A percentile compares a stretch with the other conserved stretches of the same genome.
These are phyloP conservation scores for Hydra vulgaris DNA, from an alignment of 30 jellyfish, hydroid and myxozoan genomes.

Conservation along the genomic window DNA sequence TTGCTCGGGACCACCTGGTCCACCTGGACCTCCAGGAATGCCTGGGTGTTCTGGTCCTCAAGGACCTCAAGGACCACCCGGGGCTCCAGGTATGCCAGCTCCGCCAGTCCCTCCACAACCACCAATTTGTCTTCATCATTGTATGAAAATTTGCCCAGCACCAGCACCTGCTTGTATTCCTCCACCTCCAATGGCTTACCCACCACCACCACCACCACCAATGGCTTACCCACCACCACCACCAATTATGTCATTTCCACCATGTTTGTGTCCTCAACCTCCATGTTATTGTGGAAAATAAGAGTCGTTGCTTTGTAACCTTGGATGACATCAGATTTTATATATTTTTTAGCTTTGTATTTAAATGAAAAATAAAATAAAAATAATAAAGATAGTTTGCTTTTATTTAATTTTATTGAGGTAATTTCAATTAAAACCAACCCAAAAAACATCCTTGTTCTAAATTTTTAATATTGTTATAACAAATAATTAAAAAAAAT, in stretches of 20 bases:
- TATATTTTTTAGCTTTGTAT: neutral
- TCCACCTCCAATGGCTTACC: constrained; percentile 77
- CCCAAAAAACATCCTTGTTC: neutral
- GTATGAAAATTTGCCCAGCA: constrained; percentile 66
- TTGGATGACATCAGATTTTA: neutral
- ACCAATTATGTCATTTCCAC: constrained; percentile 48
- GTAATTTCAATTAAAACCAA: no score
- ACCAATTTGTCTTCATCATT: constrained; percentile 74
- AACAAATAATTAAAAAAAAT: no score
- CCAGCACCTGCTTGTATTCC: constrained; percentile 84
- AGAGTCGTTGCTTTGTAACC: neutral
- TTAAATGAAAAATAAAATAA: no score
- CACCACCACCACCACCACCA: constrained; percentile 98
- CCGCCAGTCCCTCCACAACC: constrained; percentile 82
- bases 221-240: constrained; percentile 42
- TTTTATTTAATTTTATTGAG: no score
- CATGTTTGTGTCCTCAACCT: constrained; percentile 66
- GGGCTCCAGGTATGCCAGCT: constrained; percentile 87
- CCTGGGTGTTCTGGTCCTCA: constrained; percentile 80
- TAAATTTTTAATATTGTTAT: no score
- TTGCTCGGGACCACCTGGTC: constrained; percentile 87
- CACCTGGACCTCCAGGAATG: constrained; percentile 91
- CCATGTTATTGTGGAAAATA: constrained; percentile 43
- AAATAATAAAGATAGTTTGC: neutral
- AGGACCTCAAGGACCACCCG: constrained; percentile 96